Evolutionary conservation across 2,113 vertebrate genomes (phyloP).

Genomic region (Emydocephalus ijimae): DNA sequence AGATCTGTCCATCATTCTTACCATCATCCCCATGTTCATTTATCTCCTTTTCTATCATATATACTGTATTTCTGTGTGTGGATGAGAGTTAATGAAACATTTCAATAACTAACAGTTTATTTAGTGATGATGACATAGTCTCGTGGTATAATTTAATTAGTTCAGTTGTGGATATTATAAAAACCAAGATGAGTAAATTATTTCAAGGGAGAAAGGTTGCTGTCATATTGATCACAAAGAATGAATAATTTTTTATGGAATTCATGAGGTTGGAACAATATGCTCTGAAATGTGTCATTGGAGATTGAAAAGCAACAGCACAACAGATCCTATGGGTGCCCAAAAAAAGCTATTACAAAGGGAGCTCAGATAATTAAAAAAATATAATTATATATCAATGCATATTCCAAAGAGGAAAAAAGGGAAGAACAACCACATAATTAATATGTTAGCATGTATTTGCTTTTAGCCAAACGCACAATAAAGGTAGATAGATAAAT

Average conservation of each 20-base stretch:
- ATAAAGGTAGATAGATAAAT: slow-evolving; percentile 34
- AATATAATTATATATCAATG: slow-evolving; percentile 63
- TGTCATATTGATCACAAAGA: slow-evolving; percentile 48
- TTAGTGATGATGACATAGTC: slow-evolving; percentile 23
- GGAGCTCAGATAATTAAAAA: slow-evolving; percentile 59
- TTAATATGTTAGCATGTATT: slow-evolving; percentile 49
- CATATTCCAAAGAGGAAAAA: slow-evolving; percentile 57
- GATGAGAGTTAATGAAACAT: background rate
- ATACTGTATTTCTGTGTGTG: background rate
- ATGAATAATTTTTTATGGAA: slow-evolving; percentile 51
- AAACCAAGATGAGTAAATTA: slow-evolving; percentile 30
- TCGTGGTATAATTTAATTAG: slow-evolving; percentile 54
- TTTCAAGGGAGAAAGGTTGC: slow-evolving; percentile 9
- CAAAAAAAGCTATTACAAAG: slow-evolving; percentile 33
- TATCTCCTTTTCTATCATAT: background rate
- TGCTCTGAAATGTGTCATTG: slow-evolving; percentile 33
- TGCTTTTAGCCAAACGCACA: slow-evolving; percentile 43
- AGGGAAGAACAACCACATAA: slow-evolving; percentile 51
- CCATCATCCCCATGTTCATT: fast-evolving
- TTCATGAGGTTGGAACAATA: slow-evolving; percentile 54
- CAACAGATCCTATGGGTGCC: slow-evolving; percentile 60
- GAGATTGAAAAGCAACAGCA: slow-evolving; percentile 39
- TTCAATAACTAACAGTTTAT: background rate
- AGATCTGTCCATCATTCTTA: background rate
- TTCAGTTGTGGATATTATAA: slow-evolving; percentile 27